A percentile compares a stretch with the other conserved stretches of the same genome.
Conservation (phyloP, 92 coral and sea anemone genomes). For the Epizoanthus rinbou region DNA sequence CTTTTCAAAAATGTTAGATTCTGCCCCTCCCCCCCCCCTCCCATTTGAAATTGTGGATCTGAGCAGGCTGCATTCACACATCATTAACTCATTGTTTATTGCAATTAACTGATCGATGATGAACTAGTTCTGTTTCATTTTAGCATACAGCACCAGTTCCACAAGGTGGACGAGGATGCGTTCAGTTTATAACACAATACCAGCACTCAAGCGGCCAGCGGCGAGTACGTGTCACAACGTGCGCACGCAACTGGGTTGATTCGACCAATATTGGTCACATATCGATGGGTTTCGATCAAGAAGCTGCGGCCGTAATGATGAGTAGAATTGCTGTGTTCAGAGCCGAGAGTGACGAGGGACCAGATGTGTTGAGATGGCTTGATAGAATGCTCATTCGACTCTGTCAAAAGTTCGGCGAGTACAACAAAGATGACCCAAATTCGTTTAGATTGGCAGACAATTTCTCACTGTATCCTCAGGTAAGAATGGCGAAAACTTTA, state of each 20-base stretch:
- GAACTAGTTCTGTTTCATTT: background rate
- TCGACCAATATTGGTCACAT: constrained; percentile 82
- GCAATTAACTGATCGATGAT: too few species aligned
- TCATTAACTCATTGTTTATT: too few species aligned
- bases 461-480: constrained; percentile 98
- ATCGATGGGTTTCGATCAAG: constrained; percentile 86
- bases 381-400: constrained; percentile 97
- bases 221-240: constrained; percentile 97
- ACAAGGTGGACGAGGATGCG: constrained; percentile 94
- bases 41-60: too few species aligned
- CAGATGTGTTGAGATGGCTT: constrained; percentile 97
- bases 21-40: too few species aligned
- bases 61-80: too few species aligned
- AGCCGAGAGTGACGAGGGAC: constrained; percentile 98
- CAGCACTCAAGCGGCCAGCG: constrained; percentile 99
- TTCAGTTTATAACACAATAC: constrained; percentile 96
- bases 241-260: constrained; percentile 99
- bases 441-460: constrained; percentile 94
- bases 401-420: constrained; percentile 99
- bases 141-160: constrained; percentile 99
- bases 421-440: constrained; percentile 89
- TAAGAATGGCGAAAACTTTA: constrained; percentile 1
- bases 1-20: too few species aligned
- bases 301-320: constrained; percentile 90
- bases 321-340: constrained; percentile 92